phyloP scores from a whole-genome alignment of 2,113 vertebrate species.

The Lepus americanus region DNA sequence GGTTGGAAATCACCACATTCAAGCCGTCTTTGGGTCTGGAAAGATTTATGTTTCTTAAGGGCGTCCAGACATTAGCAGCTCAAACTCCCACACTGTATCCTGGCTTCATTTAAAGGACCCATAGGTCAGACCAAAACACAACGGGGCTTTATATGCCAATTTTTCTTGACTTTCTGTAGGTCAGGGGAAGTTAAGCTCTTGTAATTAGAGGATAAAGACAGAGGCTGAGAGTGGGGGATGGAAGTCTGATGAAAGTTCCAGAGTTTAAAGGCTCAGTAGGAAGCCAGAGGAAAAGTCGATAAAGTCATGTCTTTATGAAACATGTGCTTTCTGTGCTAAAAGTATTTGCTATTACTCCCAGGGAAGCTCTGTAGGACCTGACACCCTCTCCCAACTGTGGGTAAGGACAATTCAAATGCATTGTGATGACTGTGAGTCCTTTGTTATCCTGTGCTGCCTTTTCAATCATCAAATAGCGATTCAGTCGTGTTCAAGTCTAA shows the following conservation, averaged over 20 bases:
- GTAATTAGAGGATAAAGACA: slow-evolving; percentile 81
- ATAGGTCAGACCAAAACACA: slow-evolving; percentile 80
- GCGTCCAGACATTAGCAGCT: slow-evolving; percentile 67
- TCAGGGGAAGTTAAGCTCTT: slow-evolving; percentile 81
- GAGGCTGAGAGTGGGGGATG: slow-evolving; percentile 62
- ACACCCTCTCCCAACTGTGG: background rate
- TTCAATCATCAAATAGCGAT: background rate
- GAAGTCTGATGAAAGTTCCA: slow-evolving; percentile 75
- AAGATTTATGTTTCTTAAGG: slow-evolving; percentile 80
- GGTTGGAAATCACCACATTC: slow-evolving; percentile 72
- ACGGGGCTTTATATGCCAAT: slow-evolving; percentile 81
- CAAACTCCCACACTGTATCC: slow-evolving; percentile 63
- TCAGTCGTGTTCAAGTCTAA: background rate
- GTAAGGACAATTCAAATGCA: background rate
- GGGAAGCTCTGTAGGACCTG: background rate
- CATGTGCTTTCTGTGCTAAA: slow-evolving; percentile 65
- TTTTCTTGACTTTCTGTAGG: slow-evolving; percentile 80
- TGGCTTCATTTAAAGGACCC: slow-evolving; percentile 80
- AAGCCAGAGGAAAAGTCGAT: slow-evolving; percentile 76
- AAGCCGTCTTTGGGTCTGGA: slow-evolving; percentile 53
- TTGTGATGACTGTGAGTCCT: background rate
- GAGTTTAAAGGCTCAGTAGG: slow-evolving; percentile 77
- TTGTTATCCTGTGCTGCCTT: background rate
- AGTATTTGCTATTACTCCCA: background rate
- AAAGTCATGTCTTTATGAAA: slow-evolving; percentile 73